Evolutionary conservation across 2,113 vertebrate genomes (phyloP).

Genomic region (Rhinolophus sinicus): DNA sequence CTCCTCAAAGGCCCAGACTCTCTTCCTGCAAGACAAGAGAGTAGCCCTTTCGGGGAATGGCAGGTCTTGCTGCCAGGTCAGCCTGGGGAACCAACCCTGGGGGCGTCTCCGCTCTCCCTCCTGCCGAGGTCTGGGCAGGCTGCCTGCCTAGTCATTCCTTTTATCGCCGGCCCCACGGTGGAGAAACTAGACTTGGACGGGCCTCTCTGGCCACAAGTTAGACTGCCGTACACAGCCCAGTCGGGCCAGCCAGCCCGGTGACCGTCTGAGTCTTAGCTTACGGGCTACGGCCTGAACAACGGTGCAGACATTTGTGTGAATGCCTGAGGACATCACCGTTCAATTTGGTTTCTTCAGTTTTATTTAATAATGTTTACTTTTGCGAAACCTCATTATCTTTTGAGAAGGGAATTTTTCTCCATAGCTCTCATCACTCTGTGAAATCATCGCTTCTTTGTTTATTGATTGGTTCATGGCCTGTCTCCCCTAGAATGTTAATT

Average conservation of each 20-base stretch:
- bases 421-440: background rate
- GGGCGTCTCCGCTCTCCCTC: background rate
- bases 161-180: background rate
- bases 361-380: background rate
- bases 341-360: background rate
- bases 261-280: background rate
- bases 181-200: background rate
- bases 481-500: background rate
- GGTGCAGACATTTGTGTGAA: fast-evolving
- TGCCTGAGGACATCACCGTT: fast-evolving
- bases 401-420: background rate
- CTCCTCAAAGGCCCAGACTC: background rate
- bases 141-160: constrained; percentile 26
- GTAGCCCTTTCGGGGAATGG: constrained; percentile 29
- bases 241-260: background rate
- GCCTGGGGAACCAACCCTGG: background rate
- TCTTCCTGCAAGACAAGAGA: constrained; percentile 4
- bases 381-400: background rate
- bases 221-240: background rate
- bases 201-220: background rate
- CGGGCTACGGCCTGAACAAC: background rate
- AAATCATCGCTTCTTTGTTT: background rate
- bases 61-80: background rate
- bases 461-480: background rate
- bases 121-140: background rate